Evolutionary conservation across 2,888 invertebrate genomes (phyloP), one percentile per base, ranked within the genome.

Genomic region (Xestobium rufovillosum): DNA sequence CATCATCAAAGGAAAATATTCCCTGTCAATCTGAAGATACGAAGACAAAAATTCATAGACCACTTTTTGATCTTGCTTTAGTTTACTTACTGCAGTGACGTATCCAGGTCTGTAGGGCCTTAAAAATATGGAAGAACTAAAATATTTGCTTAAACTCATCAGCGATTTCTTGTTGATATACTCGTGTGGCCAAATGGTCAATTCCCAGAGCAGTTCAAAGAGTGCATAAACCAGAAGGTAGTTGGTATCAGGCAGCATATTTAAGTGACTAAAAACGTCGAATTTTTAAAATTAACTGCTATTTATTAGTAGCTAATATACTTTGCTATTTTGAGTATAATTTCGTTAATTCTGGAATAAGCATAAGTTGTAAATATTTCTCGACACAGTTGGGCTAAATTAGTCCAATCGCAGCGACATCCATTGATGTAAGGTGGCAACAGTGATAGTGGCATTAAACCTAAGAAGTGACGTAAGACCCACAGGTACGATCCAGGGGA

Each of bases 351-450:
- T n/a, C n/a, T n/a, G n/a, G n/a, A n/a, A n/a, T n/a, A n/a, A n/a
- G n/a, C n/a, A n/a, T n/a, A n/a, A n/a, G n/a, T n/a, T n/a, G n/a
- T n/a, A n/a, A n/a, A n/a, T n/a, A n/a, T n/a, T n/a, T n/a, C n/a
- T n/a, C n/a, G n/a, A n/a, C n/a, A n/a, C n/a, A n/a, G n/a, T n/a
- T n/a, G n/a, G n/a, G n/a, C n/a, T n/a, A n/a, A n/a, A n/a, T n/a
- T n/a, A n/a, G n/a, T n/a, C 23, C 23, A 19, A n/a, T 19, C n/a
- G n/a, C 6, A 19, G 23, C n/a, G n/a, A 6, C n/a, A 8, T 19
- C n/a, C 23, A n/a, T 19, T 19, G 6, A n/a, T 19, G n/a, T 19
- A 19, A 19, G n/a, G n/a, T 19, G 23, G 23, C n/a, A 19, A n/a
- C 6, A 19, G 23, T 19, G 23, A n/a, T 19, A 19, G n/a, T 8